Base-by-base conservation (phyloP, 2,888 invertebrate genomes). In the Agriopis leucophaearia region DNA sequence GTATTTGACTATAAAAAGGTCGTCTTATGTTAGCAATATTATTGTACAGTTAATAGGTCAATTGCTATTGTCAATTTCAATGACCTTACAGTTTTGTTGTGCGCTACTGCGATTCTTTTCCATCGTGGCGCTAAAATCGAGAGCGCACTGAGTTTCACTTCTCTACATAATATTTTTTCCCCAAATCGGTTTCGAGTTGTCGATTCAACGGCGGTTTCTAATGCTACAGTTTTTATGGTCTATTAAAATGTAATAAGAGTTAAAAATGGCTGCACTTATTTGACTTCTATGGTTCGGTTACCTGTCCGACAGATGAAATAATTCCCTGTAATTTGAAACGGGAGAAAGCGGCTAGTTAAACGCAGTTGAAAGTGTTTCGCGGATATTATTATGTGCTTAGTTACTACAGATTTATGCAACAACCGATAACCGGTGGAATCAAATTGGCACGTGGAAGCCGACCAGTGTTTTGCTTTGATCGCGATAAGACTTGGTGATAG, bases 401-500 rank as follows among this genome's bases (percentile, higher is more conserved):
- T 78, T 78, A 74, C 71, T 76, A 78, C 73, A 78, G 72, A 75
- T 81, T 83, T 83, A 83, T 85, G 82, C 81, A 87, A 86, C 78
- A 76, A 61, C 62, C 64, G 62, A 60, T 65, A n/a, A 44, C 70
- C 70, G 54, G 72, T 75, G 75, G 77, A 69, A 79, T 78, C 58
- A 75, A 72, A 75, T 69, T 76, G 79, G 81, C 88, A 89, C 89
- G 89, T 89, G 89, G 84, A 84, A 82, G 78, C 75, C 60, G 70
- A 71, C 74, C 75, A 77, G 78, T 80, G 80, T 73, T 68, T 74
- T 74, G 78, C 72, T 76, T 72, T 69, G 76, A 83, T 83, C 76
- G 81, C 83, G 89, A 89, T 90, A 89, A 89, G 81, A 78, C 78
- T 76, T 80, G 71, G 75, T 78, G 77, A 80, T 85, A 82, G 82